Evolutionary conservation across 2,888 invertebrate species (phyloP), one percentile per base, ranked within the genome.

Genomic region (Sphaeridia pumilis): DNA sequence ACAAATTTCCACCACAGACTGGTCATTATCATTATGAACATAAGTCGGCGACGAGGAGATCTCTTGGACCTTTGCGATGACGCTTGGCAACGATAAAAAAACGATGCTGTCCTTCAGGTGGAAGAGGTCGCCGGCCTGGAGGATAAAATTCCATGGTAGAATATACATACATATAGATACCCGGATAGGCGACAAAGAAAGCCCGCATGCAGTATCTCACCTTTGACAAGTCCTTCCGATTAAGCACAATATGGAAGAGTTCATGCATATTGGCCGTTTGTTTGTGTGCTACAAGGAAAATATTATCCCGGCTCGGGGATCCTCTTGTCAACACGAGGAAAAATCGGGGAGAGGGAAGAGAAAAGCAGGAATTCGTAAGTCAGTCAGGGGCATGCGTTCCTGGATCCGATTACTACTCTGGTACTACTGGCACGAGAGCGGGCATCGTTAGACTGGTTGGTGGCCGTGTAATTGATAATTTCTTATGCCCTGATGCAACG

Each of bases 1-100:
- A 71, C 90, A 90, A 68, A 94, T 92, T 73, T 94, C 93, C 63
- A 93, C 89, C 57, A 93, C 85, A 65, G 88, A 89, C 73, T 94
- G 93, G 70, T 90, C 88, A 72, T 90, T 87, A 69, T 86, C 85
- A 71, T 86, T 89, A 61, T 82, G 79, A 45, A 82, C 78, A 70
- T 92, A 94, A 67, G 85, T 85, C 3, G 84, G 76, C 57, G 84
- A 77, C 58, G 86, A 85, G 55, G 87, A 83, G 61, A 93, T 89
- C 60, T 83, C 81, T 57, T 82, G 80, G 68, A 85, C 82, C 73
- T 67, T 61, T 12, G 56, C 56, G 54, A 65, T 52, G 2, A 66
- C 87, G 74, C 85, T 83, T 49, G 83, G 83, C 66, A 87, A 75
- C 71, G 87, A 87, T 70, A 83, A 79, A 25, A 87, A 85, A 65